phyloP scores from a whole-genome alignment of 2,797 vertebrate genomes.

The Cercopithecus hamlyni region DNA sequence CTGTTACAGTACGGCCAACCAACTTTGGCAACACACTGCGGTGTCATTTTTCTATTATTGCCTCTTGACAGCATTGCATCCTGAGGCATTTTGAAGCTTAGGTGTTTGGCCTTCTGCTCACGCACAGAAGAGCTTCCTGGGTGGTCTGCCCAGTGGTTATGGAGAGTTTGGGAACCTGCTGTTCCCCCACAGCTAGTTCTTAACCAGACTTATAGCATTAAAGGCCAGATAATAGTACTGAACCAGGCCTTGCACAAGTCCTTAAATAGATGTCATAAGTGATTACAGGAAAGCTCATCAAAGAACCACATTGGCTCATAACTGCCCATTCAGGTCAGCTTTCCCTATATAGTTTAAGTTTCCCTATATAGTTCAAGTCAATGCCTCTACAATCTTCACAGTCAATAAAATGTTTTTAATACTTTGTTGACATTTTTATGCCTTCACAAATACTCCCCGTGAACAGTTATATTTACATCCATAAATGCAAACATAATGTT shows the following conservation, averaged over 20 bases:
- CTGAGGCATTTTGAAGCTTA: constrained; percentile 54
- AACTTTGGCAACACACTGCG: not conserved
- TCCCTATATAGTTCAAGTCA: not conserved
- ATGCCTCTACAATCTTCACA: not conserved
- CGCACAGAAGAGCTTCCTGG: not conserved
- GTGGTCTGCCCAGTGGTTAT: constrained; percentile 15
- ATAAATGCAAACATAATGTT: not conserved
- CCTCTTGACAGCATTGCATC: constrained; percentile 55
- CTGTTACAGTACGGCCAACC: not conserved
- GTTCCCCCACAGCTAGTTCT: constrained; percentile 27
- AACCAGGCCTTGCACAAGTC: not conserved
- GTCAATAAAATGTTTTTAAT: constrained; percentile 1
- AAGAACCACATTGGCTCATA: not conserved
- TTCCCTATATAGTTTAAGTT: not conserved
- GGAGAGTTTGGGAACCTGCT: constrained; percentile 43
- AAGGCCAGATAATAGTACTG: constrained; percentile 3
- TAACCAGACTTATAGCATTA: not conserved
- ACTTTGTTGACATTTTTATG: not conserved
- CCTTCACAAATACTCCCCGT: not conserved
- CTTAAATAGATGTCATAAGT: not conserved
- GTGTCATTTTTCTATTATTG: constrained; percentile 41
- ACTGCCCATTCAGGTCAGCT: not conserved
- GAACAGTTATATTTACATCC: not conserved
- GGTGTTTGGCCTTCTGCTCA: constrained; percentile 58
- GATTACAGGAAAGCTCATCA: not conserved